phyloP scores from a whole-genome alignment of 2,113 vertebrate species.

The Notothenia rossii region DNA sequence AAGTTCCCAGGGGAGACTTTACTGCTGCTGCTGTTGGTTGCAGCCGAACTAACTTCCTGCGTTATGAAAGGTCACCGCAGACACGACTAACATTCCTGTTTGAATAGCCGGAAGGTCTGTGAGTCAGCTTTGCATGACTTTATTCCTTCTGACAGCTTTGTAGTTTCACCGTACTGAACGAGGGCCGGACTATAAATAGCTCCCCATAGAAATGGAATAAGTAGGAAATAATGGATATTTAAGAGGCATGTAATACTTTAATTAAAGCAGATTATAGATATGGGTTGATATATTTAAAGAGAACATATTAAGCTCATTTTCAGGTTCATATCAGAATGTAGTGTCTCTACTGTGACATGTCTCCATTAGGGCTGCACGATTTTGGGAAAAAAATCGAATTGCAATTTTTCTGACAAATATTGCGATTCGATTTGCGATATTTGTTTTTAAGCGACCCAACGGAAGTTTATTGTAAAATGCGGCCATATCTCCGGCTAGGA shows the following conservation, averaged over 20 bases:
- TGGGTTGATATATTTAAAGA: not conserved
- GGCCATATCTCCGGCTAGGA: too few relatives aligned
- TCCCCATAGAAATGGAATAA: not conserved
- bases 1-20: conserved; percentile 28
- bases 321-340: too few relatives aligned
- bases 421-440: too few relatives aligned
- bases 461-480: too few relatives aligned
- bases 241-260: not conserved
- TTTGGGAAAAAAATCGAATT: too few relatives aligned
- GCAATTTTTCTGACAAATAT: too few relatives aligned
- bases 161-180: conserved; percentile 47
- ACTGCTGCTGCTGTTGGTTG: not conserved
- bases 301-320: too few relatives aligned
- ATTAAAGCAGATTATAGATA: not conserved
- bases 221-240: not conserved
- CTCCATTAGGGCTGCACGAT: too few relatives aligned
- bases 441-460: too few relatives aligned
- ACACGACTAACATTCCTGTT: conserved; percentile 67
- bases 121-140: conserved; percentile 57
- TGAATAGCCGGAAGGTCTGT: conserved; percentile 74
- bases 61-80: conserved; percentile 63
- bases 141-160: conserved; percentile 64
- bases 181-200: conserved; percentile 35
- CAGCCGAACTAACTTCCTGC: conserved; percentile 59
- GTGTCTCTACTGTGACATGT: too few relatives aligned